Evolutionary conservation across 2,797 vertebrate species (phyloP).

Genomic region (Danionella dracula): DNA sequence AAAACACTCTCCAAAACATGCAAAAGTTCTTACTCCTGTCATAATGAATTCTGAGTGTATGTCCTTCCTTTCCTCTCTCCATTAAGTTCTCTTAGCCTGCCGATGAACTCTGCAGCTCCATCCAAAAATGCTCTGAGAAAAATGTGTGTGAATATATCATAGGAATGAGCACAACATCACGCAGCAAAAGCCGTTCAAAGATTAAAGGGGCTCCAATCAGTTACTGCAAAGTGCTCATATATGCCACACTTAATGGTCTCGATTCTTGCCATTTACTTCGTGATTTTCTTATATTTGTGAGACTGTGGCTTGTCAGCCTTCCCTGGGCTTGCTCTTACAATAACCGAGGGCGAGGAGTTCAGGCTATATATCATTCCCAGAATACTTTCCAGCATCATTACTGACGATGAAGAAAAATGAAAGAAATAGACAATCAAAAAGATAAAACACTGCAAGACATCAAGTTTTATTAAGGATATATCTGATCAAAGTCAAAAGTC

Average conservation of each 20-base stretch:
- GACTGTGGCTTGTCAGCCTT: neutral
- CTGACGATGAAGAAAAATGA: neutral
- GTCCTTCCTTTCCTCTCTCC: neutral
- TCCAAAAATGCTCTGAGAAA: conserved; percentile 1
- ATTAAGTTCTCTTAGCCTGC: conserved; percentile 24
- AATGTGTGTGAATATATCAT: conserved; percentile 29
- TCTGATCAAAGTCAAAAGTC: no score
- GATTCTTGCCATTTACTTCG: conserved; percentile 25
- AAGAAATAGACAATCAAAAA: neutral
- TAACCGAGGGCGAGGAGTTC: conserved; percentile 15
- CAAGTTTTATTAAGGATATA: neutral
- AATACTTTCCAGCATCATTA: conserved; percentile 19
- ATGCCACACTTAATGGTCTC: conserved; percentile 25
- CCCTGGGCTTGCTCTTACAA: conserved; percentile 9
- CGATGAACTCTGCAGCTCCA: conserved; percentile 24
- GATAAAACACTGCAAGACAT: neutral
- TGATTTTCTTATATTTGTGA: conserved; percentile 29
- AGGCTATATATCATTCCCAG: neutral
- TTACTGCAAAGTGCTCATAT: conserved; percentile 29
- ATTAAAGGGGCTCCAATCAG: conserved; percentile 27
- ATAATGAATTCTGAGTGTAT: neutral
- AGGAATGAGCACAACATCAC: conserved; percentile 14
- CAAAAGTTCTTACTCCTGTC: conserved; percentile 12
- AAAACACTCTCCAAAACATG: no score
- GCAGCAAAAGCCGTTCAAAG: conserved; percentile 9